A percentile compares a stretch with the other conserved stretches of the same genome.
Conservation (phyloP, 2,113 vertebrate species). For the Corythaeola cristata region DNA sequence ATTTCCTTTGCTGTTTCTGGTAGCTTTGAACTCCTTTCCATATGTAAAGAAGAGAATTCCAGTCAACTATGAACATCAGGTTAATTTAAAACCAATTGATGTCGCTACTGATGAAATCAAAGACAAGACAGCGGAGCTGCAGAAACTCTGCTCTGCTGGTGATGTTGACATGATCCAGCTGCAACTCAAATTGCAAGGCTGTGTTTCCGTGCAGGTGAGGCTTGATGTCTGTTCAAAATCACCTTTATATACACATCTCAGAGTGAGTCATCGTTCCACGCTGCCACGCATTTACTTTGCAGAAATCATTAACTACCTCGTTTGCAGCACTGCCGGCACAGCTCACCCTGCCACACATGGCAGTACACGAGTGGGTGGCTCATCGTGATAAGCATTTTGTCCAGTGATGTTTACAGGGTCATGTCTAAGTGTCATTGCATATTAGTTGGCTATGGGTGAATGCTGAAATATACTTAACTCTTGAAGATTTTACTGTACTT, state of each 20-base stretch:
- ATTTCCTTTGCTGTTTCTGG: conserved; percentile 12
- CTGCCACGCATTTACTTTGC: background rate
- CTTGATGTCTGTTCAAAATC: background rate
- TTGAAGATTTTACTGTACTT: background rate
- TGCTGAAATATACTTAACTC: background rate
- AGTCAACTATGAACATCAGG: conserved; percentile 86
- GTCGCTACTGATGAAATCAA: conserved; percentile 95
- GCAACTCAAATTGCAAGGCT: conserved; percentile 95
- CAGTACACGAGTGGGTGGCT: background rate
- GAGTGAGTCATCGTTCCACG: background rate
- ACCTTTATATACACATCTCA: background rate
- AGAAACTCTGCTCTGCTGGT: conserved; percentile 84
- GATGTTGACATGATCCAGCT: conserved; percentile 98
- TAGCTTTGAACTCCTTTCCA: conserved; percentile 89
- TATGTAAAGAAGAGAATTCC: conserved; percentile 97
- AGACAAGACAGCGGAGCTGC: conserved; percentile 87
- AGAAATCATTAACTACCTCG: conserved; percentile 30
- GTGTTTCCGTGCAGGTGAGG: conserved; percentile 93
- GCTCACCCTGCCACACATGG: fast-evolving
- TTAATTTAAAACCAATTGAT: conserved; percentile 93
- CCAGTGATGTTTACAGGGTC: background rate
- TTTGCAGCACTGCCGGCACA: background rate
- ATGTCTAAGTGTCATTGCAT: background rate
- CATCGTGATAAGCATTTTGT: background rate
- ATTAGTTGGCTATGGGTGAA: background rate